Base-by-base conservation (phyloP, 2,888 invertebrate species). In the Thecophora atra region DNA sequence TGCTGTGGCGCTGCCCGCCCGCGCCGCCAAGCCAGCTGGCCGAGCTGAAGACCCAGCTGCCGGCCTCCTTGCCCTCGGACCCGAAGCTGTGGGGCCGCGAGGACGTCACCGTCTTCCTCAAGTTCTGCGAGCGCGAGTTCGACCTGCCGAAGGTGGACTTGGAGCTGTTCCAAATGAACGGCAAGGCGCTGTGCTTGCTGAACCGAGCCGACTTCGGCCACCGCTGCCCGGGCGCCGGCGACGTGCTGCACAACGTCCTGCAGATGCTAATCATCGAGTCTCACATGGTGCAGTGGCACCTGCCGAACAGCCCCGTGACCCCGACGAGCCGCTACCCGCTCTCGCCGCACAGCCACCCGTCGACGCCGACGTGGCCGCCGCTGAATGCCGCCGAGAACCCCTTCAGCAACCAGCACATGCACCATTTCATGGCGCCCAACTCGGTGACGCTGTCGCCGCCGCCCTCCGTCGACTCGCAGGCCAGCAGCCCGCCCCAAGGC, bases 91-190 rank as follows among this genome's bases (percentile, higher is more conserved):
- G 97, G 97, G 92, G 93, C 72, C 90, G 97, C 78, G 96, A 96
- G 78, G 96, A 97, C 84, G 97, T 97, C 24, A 89, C 91, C 62
- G 90, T 93, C 70, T 97, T 97, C 87, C 88, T 97, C 66, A 92
- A 94, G 83, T 97, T 96, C 93, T 95, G 96, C 78, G 96, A 97
- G 87, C 89, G 94, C 77, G 96, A 96, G 87, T 97, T 96, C 85
- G 96, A 96, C 86, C 88, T 97, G 78, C 96, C 96, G 69, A 92
- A 93, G 79, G 94, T 97, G 84, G 96, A 96, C 84, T 92, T 94
- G 91, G 96, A 97, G 83, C 91, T 95, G 87, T 97, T 97, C 86
- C 95, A 95, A 88, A 97, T 97, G 96, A 97, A 97, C 86, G 97
- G 97, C 89, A 98, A 98, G 88, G 98, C 97, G 1, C 88, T 98